Base-by-base conservation (phyloP, 2,888 invertebrate genomes). In the Timema podura region DNA sequence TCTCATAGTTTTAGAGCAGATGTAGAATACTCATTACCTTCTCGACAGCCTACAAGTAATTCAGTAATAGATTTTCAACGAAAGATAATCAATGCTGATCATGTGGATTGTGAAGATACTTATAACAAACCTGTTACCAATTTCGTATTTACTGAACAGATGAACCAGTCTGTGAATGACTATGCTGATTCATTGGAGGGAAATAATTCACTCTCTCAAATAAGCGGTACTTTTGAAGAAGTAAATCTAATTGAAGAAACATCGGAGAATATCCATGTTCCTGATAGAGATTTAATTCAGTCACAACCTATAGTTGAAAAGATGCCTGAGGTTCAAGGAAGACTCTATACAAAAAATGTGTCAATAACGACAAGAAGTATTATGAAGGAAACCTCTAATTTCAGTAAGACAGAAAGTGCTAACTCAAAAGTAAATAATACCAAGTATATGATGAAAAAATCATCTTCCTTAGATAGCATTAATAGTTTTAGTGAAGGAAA, bases 1-100 rank as follows among this genome's bases (percentile, higher is more conserved):
- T 89, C 90, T 3, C 89, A 89, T 74, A 91, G 91, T 77, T 91
- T 91, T 80, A 86, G 88, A 48, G 71, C 68, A 15, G 71, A 70
- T 51, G 68, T 67, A 7, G 72, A 72, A n/a, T 67, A 67, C 51
- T 48, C 44, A 30, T n/a, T 67, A 11, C 67, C 67, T 44, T 49
- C 48, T 13, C 30, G 30, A 6, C 49, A 44, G 16, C 54, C 44
- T 49, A 10, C 30, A 16, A 67, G 45, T 49, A n/a, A n/a, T n/a
- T n/a, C n/a, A n/a, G n/a, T n/a, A n/a, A n/a, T n/a, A n/a, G n/a
- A n/a, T n/a, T n/a, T n/a, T n/a, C n/a, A n/a, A n/a, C n/a, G n/a
- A n/a, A n/a, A n/a, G n/a, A n/a, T n/a, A n/a, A n/a, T n/a, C n/a
- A n/a, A n/a, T n/a, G n/a, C n/a, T n/a, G n/a, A n/a, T n/a, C n/a